phyloP scores from a whole-genome alignment of 2,113 vertebrate species.

The Galbula dea region DNA sequence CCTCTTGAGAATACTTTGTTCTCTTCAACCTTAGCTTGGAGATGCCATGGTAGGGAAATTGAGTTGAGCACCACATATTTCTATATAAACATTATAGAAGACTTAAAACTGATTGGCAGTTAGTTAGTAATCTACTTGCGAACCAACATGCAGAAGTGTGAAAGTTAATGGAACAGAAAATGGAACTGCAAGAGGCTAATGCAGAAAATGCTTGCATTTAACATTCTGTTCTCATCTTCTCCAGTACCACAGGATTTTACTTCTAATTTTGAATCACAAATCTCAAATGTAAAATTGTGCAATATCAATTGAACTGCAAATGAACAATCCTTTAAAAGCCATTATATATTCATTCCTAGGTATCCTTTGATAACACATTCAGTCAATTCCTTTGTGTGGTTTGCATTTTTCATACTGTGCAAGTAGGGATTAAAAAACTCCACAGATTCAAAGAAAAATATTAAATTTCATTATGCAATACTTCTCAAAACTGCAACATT shows the following conservation, averaged over 20 bases:
- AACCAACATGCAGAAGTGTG: not conserved
- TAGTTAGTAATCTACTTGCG: not conserved
- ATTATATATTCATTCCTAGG: not conserved
- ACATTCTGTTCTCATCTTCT: not conserved
- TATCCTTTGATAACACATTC: not conserved
- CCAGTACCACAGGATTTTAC: not conserved
- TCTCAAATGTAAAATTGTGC: not conserved
- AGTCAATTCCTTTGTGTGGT: not conserved
- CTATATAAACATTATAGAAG: not conserved
- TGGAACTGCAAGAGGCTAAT: not conserved
- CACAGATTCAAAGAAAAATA: not conserved
- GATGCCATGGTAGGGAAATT: not conserved
- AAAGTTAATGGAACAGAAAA: constrained; percentile 38
- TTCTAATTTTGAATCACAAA: constrained; percentile 3
- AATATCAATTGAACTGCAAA: not conserved
- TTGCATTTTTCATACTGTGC: not conserved
- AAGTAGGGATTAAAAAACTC: not conserved
- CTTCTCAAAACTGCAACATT: not conserved
- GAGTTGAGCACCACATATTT: not conserved
- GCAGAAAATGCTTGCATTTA: not conserved
- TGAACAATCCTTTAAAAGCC: not conserved
- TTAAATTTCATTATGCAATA: not conserved
- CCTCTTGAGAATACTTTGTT: not conserved
- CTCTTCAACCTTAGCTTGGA: not conserved
- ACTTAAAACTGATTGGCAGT: not conserved